Percentiles rank a stretch among this genome's conserved stretches.
Conservation (phyloP, 2,888 invertebrate species). For the Leptinotarsa tumamoca region DNA sequence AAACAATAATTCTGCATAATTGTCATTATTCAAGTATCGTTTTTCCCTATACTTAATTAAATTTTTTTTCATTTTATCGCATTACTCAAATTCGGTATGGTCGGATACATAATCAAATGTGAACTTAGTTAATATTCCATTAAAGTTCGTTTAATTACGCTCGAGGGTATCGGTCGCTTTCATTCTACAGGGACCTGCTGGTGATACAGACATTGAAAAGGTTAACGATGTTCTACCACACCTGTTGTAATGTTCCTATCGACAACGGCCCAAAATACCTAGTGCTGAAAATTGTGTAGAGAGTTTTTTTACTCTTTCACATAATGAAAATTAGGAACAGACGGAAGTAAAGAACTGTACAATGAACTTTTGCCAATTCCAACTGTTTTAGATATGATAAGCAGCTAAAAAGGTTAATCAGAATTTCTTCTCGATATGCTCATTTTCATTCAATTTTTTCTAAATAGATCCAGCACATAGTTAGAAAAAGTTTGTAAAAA, state of each 20-base stretch:
- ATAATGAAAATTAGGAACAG: too few relatives aligned
- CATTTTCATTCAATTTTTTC: too few relatives aligned
- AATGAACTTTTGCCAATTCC: too few relatives aligned
- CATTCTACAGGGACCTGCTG: neutral
- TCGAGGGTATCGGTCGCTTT: neutral
- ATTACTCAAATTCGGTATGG: neutral
- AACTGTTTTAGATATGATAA: too few relatives aligned
- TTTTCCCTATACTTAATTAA: neutral
- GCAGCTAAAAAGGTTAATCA: too few relatives aligned
- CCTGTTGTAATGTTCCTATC: neutral
- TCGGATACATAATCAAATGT: neutral
- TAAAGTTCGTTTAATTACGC: conserved; percentile 11
- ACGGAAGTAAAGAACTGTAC: too few relatives aligned
- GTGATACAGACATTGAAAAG: neutral
- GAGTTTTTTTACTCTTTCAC: too few relatives aligned
- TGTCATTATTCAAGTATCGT: neutral
- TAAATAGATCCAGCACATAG: too few relatives aligned
- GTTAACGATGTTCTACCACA: neutral
- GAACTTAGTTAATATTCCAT: conserved; percentile 10
- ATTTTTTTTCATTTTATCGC: neutral
- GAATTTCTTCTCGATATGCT: too few relatives aligned
- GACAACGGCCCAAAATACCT: too few relatives aligned
- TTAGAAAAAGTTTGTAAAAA: too few relatives aligned
- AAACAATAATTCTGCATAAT: neutral
- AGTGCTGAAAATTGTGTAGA: too few relatives aligned